phyloP scores from a whole-genome alignment of 2,113 vertebrate species.

The Balaeniceps rex region DNA sequence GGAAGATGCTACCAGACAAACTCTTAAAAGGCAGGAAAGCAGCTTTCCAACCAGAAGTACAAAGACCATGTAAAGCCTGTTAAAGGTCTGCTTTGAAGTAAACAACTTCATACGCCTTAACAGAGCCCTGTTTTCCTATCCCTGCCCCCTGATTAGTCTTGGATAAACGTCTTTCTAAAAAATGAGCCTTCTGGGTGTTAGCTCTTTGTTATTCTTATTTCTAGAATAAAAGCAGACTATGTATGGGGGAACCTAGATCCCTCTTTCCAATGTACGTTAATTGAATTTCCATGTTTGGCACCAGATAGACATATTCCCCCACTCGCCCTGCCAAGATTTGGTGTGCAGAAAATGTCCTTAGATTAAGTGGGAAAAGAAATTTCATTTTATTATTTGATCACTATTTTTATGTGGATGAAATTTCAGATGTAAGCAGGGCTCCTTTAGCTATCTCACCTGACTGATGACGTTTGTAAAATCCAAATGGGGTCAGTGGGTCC shows the following conservation, averaged over 20 bases:
- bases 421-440: background rate
- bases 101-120: background rate
- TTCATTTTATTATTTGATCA: background rate
- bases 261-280: slow-evolving; percentile 1
- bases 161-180: background rate
- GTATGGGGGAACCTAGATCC: background rate
- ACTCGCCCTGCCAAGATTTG: background rate
- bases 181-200: background rate
- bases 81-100: slow-evolving; percentile 27
- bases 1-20: background rate
- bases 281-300: slow-evolving; percentile 43
- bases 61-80: background rate
- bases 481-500: background rate
- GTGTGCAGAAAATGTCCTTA: background rate
- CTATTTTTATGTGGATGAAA: background rate
- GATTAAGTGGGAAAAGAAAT: background rate
- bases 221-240: background rate
- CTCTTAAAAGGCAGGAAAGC: background rate
- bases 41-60: background rate
- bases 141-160: background rate
- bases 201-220: slow-evolving; percentile 21
- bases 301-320: background rate
- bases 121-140: background rate
- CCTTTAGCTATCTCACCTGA: slow-evolving; percentile 26
- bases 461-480: slow-evolving; percentile 6